Base-by-base conservation (phyloP, 1,140 invertebrate species). In the Caenorhabditis briggsae region DNA sequence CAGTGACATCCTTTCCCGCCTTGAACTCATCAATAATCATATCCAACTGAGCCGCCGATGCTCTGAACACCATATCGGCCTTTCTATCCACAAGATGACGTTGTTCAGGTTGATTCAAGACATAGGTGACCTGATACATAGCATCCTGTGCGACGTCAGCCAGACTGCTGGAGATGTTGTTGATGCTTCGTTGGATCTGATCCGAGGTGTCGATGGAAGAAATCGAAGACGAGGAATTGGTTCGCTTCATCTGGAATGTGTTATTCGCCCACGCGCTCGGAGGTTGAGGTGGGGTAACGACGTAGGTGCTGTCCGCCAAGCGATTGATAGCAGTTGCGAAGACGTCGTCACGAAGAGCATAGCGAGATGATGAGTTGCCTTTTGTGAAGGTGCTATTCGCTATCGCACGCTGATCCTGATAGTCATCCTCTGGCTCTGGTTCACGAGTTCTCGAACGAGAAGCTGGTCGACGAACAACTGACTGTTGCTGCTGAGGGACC, bases 181-280 rank as follows among this genome's bases (percentile, higher is more conserved):
- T 82, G 48, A 88, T 86, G 55, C 82, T 84, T 48, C 84, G 41
- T 25, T 88, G 87, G n/a, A 88, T 74, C 20, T 88, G 85, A 59
- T 88, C 85, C 23, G 65, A 83, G 16, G 88, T 88, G 86, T 88
- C 88, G 20, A 88, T 48, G 11, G 88, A 88, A 46, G 88, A 83
- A 50, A 88, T 88, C 1, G 88, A 88, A 14, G 85, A 85, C 5
- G 86, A 83, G 5, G 87, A 88, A 18, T 70, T 70, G n/a, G 41
- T 86, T 16, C 87, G 53, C 23, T 61, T 43, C 64, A 84, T 70
- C 46, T 78, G 55, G 50, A 70, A 74, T 18, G 83, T 25, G 8
- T 33, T 55, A 6, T 33, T 53, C 11, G 65, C 25, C 84, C 48
- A 84, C 12, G 2, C 14, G 56, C 50, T 78, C 25, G 12, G 25